Evolutionary conservation across 2,888 invertebrate species (phyloP), one percentile per base, ranked within the genome.

Genomic region (Erebia aethiops): DNA sequence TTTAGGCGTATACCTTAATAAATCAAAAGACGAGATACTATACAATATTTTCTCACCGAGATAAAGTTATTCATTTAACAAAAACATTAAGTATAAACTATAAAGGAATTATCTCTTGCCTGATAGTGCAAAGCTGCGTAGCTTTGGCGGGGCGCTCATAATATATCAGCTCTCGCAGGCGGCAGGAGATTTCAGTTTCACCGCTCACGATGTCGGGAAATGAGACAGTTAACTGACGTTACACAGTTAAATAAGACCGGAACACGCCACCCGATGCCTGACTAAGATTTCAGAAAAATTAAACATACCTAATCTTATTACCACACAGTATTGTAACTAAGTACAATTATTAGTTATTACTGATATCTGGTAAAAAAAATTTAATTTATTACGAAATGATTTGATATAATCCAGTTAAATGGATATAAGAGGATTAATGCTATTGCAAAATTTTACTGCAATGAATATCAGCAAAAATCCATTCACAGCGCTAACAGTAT

Each of bases 181-280:
- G 21, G 21, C 21, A n/a, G 63, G 63, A 26, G 64, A 52, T 35
- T 35, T 35, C 64, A 46, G 49, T 16, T 51, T n/a, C 52, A 52
- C 35, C 8, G 64, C 51, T 64, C 52, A 62, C 8, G 35, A n/a
- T 52, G 64, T 52, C 52, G 64, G 14, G 10, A 21, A 64, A 64
- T 64, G n/a, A 64, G 64, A 52, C 63, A 63, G 11, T 10, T 51
- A 63, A 63, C 49, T 51, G 63, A 35, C 52, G 52, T 52, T 35
- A 43, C 14, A 18, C 21, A 46, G 43, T 8, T 16, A 8, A 9
- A 16, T 52, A n/a, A 52, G 10, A 52, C 52, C 9, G 52, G 16
- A 49, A 52, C 1, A 16, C 16, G 16, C 52, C 52, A 16, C 51
- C 8, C 7, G n/a, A 51, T 51, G 51, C 14, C 5, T 7, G 3